phyloP scores from a whole-genome alignment of 2,888 invertebrate species.

The Nezara viridula region DNA sequence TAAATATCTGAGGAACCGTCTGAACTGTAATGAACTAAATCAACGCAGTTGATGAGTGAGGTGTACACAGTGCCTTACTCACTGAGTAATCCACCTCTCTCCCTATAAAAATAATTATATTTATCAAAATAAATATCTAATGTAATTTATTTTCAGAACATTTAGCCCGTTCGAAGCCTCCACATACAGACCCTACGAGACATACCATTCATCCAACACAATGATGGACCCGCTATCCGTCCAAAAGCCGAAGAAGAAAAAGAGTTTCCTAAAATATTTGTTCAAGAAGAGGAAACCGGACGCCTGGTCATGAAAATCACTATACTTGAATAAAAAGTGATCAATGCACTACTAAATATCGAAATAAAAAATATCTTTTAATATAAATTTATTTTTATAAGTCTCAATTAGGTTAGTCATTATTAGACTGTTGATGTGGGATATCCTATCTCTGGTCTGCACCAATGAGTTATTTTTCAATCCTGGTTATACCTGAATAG shows the following conservation, averaged over 20 bases:
- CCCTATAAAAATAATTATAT: too few species aligned
- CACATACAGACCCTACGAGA: not conserved
- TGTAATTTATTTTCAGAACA: not conserved
- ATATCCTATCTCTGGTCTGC: not conserved
- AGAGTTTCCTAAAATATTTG: not conserved
- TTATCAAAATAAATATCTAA: too few species aligned
- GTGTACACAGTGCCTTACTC: too few species aligned
- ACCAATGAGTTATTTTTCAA: not conserved
- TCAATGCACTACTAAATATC: too few species aligned
- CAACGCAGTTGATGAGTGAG: too few species aligned
- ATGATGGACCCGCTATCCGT: not conserved
- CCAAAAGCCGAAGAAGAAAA: constrained; percentile 27
- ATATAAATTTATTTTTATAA: too few species aligned
- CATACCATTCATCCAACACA: not conserved
- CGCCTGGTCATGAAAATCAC: not conserved
- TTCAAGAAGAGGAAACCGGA: constrained; percentile 33
- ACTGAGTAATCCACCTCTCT: too few species aligned
- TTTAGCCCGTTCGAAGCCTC: not conserved
- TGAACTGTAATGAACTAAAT: not conserved
- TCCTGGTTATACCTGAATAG: not conserved
- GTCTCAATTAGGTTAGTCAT: too few species aligned
- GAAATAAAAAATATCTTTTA: too few species aligned
- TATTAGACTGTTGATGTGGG: not conserved
- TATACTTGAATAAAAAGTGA: not conserved
- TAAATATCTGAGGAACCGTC: not conserved